phyloP scores from a whole-genome alignment of 2,113 vertebrate species.

The Limanda limanda region DNA sequence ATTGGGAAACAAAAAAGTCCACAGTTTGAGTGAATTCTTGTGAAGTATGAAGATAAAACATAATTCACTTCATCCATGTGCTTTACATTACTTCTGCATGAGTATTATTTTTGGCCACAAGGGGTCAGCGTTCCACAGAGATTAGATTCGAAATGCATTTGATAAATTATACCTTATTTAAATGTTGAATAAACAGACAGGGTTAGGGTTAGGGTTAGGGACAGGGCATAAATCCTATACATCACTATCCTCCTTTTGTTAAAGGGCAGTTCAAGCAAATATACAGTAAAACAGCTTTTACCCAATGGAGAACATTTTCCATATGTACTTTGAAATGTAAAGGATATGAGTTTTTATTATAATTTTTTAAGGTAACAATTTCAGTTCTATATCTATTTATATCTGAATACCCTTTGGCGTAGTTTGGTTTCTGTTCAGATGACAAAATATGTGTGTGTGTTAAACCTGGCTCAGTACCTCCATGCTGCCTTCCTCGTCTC shows the following conservation, averaged over 20 bases:
- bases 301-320: neutral
- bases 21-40: neutral
- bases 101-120: conserved; percentile 59
- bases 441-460: no score
- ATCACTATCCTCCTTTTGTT: neutral
- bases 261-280: neutral
- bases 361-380: neutral
- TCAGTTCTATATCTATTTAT: neutral
- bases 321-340: neutral
- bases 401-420: neutral
- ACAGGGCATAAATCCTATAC: neutral
- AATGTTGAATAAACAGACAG: no score
- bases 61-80: no score
- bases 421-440: neutral
- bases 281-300: neutral
- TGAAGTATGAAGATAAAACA: no score
- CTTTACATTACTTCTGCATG: neutral
- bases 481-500: conserved; percentile 74
- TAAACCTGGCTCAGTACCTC: conserved; percentile 77
- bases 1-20: no score
- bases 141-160: neutral
- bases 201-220: no score
- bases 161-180: neutral
- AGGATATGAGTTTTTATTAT: neutral
- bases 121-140: conserved; percentile 70